phyloP scores from a whole-genome alignment of 2,797 vertebrate genomes.

The Xenentodon cancila region DNA sequence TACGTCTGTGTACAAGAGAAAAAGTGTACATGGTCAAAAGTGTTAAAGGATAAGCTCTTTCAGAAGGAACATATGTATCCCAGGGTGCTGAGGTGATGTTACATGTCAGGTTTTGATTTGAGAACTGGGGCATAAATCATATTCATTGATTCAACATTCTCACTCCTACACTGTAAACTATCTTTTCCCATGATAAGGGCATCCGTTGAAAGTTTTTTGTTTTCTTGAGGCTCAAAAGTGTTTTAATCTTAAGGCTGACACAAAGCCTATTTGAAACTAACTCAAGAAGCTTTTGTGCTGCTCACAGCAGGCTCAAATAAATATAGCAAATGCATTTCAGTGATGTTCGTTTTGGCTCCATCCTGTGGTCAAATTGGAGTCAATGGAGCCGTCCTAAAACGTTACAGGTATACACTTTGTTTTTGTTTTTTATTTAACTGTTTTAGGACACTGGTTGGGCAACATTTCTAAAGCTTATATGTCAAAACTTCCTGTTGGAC shows the following conservation, averaged over 20 bases:
- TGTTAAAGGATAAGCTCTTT: not conserved
- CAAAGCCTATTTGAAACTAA: not conserved
- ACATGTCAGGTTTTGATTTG: no score
- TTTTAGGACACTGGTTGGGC: not conserved
- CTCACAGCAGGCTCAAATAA: no score
- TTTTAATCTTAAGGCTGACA: not conserved
- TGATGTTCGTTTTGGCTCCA: slow-evolving; percentile 1
- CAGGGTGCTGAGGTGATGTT: no score
- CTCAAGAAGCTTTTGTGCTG: not conserved
- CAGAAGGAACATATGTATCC: no score
- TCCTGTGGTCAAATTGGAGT: slow-evolving; percentile 11
- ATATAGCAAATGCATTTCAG: not conserved
- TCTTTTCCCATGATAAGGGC: no score
- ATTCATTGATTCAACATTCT: no score
- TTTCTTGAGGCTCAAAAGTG: not conserved
- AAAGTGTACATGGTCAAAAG: not conserved
- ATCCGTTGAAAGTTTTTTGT: not conserved
- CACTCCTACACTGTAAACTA: no score
- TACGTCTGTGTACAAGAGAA: not conserved
- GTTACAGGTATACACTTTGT: not conserved
- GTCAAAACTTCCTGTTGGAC: no score
- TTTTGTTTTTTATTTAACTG: not conserved
- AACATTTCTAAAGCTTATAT: not conserved
- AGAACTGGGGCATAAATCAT: no score
- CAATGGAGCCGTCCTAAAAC: not conserved